Percentiles rank a stretch among this genome's conserved stretches.
Conservation (phyloP, 35 echinoderm and acorn worm species). For the Apostichopus californicus region DNA sequence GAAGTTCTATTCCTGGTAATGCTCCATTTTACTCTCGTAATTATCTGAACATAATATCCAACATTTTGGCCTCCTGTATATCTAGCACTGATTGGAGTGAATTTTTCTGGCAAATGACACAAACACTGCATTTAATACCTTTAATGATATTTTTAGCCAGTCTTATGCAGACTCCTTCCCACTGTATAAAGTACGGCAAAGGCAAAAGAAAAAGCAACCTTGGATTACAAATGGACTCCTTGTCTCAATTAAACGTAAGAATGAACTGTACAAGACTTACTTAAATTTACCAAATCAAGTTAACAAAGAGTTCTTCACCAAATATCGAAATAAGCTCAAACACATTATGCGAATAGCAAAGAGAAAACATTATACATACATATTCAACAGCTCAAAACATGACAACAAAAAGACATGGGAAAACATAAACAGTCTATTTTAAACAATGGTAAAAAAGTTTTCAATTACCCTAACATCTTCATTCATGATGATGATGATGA, state of each 20-base stretch:
- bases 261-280: background rate
- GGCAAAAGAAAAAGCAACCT: background rate
- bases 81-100: background rate
- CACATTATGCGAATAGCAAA: background rate
- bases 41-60: background rate
- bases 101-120: background rate
- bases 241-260: background rate
- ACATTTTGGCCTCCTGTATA: background rate
- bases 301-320: background rate
- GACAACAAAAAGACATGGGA: no score
- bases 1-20: background rate
- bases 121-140: no score
- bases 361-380: background rate
- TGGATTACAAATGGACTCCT: background rate
- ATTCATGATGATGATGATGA: conserved; percentile 28
- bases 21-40: background rate
- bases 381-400: background rate
- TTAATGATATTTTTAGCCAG: background rate
- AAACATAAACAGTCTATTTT: no score
- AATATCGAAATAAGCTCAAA: no score
- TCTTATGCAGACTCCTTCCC: no score
- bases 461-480: no score
- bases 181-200: background rate
- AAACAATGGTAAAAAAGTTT: no score
- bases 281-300: background rate